Evolutionary conservation across 1,140 invertebrate species (phyloP), one percentile per base, ranked within the genome.

Genomic region (Yoshiicerus persimilis): DNA sequence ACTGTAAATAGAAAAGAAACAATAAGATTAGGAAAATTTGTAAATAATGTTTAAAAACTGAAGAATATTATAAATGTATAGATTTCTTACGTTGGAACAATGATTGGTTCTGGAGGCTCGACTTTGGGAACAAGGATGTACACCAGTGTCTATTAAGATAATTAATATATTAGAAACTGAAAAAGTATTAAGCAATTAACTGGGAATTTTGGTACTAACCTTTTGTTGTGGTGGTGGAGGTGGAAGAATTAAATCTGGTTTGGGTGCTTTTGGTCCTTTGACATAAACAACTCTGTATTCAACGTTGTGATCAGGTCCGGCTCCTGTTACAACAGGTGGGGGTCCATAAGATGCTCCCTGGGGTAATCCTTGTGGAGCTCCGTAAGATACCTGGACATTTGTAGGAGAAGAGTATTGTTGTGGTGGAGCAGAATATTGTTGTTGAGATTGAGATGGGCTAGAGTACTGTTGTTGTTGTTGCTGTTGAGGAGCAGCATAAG

Each of bases 181-280:
- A n/a, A n/a, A n/a, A n/a, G n/a, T n/a, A n/a, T n/a, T n/a, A n/a
- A n/a, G n/a, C n/a, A n/a, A n/a, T n/a, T n/a, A n/a, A n/a, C n/a
- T n/a, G n/a, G n/a, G n/a, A n/a, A n/a, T n/a, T n/a, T n/a, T n/a
- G n/a, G n/a, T n/a, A 56, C 8, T 16, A n/a, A 56, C 47, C 47
- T 88, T 88, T n/a, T 88, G 87, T 66, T 88, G 84, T 80, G 84
- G 84, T 88, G 84, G 84, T 27, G 87, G 87, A 25, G 87, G 87
- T 34, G 87, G 87, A 30, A 88, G 84, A 56, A 88, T 41, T 3
- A 88, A 25, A 86, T 88, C 87, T 16, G 87, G 87, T 39, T 88
- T 86, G 2, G 34, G 87, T 23, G 84, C 84, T 39, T 88, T 88
- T 0, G 66, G 66, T 25, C 66, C 66, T 77, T 86, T 86, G 25